phyloP scores from a whole-genome alignment of 1,140 invertebrate species.

The Danaus melanippus region DNA sequence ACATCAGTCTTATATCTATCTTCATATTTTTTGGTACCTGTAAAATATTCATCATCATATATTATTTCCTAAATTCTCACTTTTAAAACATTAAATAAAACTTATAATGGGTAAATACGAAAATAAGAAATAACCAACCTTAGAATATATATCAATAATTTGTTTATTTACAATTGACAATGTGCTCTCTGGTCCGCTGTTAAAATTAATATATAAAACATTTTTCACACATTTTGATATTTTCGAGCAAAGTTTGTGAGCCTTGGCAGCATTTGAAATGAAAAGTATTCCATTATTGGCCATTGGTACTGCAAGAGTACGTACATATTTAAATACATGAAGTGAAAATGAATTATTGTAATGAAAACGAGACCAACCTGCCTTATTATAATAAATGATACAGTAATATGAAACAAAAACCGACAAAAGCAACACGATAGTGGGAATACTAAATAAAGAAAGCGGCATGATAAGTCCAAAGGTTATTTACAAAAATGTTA shows the following conservation, averaged over 20 bases:
- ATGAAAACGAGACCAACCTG: slow-evolving; percentile 36
- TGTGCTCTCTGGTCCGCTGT: slow-evolving; percentile 30
- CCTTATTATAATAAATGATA: slow-evolving; percentile 26
- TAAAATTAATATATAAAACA: slow-evolving; percentile 54
- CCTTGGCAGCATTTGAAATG: slow-evolving; percentile 52
- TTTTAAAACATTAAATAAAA: background rate
- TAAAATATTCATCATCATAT: slow-evolving; percentile 3
- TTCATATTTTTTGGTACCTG: slow-evolving; percentile 29
- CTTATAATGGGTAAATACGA: background rate
- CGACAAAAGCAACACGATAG: slow-evolving; percentile 30
- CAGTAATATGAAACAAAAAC: slow-evolving; percentile 33
- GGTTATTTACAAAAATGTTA: slow-evolving; percentile 18
- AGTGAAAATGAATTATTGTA: background rate
- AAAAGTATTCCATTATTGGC: slow-evolving; percentile 55
- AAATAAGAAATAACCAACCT: slow-evolving; percentile 29
- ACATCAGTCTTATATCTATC: slow-evolving; percentile 54
- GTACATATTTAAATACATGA: background rate
- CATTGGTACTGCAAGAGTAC: slow-evolving; percentile 33
- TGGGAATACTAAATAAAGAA: slow-evolving; percentile 19
- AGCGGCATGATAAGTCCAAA: slow-evolving; percentile 29
- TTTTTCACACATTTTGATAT: slow-evolving; percentile 50
- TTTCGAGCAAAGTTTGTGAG: slow-evolving; percentile 38
- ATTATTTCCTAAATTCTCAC: too few relatives aligned
- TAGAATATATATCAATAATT: slow-evolving; percentile 51
- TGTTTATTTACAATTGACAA: slow-evolving; percentile 47